phyloP scores from a whole-genome alignment of 1,140 invertebrate genomes.

The Halictus rubicundus region DNA sequence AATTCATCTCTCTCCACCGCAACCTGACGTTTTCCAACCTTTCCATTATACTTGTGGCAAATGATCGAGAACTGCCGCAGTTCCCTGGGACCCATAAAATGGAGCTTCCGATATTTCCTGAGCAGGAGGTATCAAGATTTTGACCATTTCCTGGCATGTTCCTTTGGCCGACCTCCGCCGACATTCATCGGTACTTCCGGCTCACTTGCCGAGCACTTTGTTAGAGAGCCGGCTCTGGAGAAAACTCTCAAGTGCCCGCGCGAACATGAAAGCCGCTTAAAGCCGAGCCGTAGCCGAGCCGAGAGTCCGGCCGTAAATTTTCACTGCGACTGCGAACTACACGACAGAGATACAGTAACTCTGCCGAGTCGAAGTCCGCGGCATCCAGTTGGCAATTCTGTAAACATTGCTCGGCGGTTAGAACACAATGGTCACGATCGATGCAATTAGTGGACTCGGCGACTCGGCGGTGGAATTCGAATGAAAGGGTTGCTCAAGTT shows the following conservation, averaged over 20 bases:
- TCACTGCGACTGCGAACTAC: not conserved
- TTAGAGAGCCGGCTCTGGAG: not conserved
- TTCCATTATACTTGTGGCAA: too few relatives aligned
- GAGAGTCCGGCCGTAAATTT: slow-evolving; percentile 17
- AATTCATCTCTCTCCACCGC: too few relatives aligned
- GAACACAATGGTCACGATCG: not conserved
- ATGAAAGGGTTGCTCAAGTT: too few relatives aligned
- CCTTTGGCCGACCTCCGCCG: not conserved
- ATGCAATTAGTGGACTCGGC: not conserved
- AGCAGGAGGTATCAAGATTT: too few relatives aligned
- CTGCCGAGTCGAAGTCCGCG: not conserved
- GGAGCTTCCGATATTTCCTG: too few relatives aligned
- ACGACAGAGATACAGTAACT: not conserved
- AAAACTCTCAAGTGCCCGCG: not conserved
- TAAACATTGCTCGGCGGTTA: not conserved
- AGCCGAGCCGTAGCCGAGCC: not conserved
- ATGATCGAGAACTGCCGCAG: too few relatives aligned
- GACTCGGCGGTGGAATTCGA: too few relatives aligned
- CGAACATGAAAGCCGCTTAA: slow-evolving; percentile 7
- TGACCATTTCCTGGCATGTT: too few relatives aligned
- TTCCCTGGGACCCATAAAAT: too few relatives aligned
- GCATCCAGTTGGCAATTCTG: not conserved
- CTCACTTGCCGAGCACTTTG: slow-evolving; percentile 15
- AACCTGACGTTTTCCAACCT: too few relatives aligned
- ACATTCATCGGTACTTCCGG: slow-evolving; percentile 2